Evolutionary conservation across 1,140 invertebrate genomes (phyloP), one percentile per base, ranked within the genome.

Genomic region (Onthophagus taurus): DNA sequence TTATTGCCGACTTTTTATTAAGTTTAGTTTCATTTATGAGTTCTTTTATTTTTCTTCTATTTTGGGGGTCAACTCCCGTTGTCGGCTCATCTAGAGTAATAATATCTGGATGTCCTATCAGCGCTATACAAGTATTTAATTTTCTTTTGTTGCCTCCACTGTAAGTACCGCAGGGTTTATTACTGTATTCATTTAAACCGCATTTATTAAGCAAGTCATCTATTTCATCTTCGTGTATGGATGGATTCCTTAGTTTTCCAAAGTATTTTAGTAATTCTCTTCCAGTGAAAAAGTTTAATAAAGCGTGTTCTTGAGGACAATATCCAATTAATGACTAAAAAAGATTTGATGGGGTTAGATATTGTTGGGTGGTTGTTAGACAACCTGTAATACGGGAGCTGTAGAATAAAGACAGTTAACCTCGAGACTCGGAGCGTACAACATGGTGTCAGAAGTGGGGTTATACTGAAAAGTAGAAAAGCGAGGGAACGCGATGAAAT

Each of bases 101-200:
- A 21, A 89, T 69, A 24, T 74, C 71, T 17, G 85, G 85, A 64
- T 80, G 77, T 19, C 81, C 86, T 19, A 90, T 76, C 26, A 90
- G 61, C 11, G 86, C 78, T 47, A 92, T 76, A 2, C 84, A 86
- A 35, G 84, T 82, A 42, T 80, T 85, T 30, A 92, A 60, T 55
- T 91, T 88, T 21, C 88, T 66, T 59, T 88, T 89, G 56, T 89
- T 92, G 1, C 88, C 89, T 4, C 84, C 84, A 53, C 81, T 85
- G 50, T 75, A 79, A 9, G 66, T 68, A 21, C 63, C 63, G 55
- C 71, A 73, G 21, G 66, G 64, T 31, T 71, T 65, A 30, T 59
- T 51, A 13, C 66, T 67, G 12, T 2, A 13, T 18, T 6, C 14
- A 21, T 24, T 65, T 60, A 54, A 49, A 82, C 73, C 74, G 41